Percentiles rank a stretch among this genome's conserved stretches.
phyloP scores from a whole-genome alignment of 2,888 invertebrate genomes.

The Cephus pulcher region DNA sequence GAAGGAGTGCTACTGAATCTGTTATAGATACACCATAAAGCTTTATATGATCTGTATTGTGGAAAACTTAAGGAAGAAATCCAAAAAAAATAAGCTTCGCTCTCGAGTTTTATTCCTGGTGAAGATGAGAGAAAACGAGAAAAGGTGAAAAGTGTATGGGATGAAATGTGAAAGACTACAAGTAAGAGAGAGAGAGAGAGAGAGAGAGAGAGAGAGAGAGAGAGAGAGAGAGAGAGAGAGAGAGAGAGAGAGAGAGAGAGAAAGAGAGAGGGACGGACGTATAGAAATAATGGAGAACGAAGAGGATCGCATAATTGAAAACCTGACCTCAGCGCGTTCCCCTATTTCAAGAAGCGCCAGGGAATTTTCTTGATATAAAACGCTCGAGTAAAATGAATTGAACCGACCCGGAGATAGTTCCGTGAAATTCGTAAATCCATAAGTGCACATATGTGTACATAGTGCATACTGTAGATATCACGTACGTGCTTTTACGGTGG shows the following conservation, averaged over 20 bases:
- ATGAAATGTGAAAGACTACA: not conserved
- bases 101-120: not conserved
- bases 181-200: not conserved
- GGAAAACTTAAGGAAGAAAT: not conserved
- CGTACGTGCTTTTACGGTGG: not conserved
- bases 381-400: not conserved
- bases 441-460: not conserved
- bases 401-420: not conserved
- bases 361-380: constrained; percentile 19
- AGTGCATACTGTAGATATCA: not conserved
- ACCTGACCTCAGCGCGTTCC: constrained; percentile 32
- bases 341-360: constrained; percentile 25
- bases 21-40: not conserved
- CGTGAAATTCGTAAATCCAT: not conserved
- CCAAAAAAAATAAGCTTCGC: not conserved
- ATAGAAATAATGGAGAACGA: not conserved
- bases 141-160: not conserved
- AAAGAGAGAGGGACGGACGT: not conserved
- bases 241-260: too few species aligned
- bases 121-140: not conserved
- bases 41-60: not conserved
- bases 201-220: too few species aligned
- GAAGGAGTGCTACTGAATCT: not conserved
- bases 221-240: too few species aligned
- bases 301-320: constrained; percentile 35